Conservation (phyloP, 1,140 invertebrate genomes). For the Palaemon carinicauda region DNA sequence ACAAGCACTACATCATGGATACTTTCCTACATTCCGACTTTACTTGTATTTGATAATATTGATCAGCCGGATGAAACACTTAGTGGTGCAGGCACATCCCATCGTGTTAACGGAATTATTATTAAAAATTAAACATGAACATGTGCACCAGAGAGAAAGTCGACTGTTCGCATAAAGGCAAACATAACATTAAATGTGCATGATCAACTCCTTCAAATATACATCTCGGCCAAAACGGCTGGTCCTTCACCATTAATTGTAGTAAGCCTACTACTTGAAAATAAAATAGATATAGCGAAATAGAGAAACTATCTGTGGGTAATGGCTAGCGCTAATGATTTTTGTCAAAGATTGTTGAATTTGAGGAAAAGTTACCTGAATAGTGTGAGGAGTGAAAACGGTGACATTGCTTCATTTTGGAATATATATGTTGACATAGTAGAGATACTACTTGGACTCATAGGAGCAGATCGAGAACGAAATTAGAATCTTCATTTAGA, state of each 20-base stretch:
- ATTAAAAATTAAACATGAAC: not conserved
- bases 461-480: conserved; percentile 2
- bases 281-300: too few relatives aligned
- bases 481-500: not conserved
- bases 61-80: not conserved
- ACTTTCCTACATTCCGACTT: not conserved
- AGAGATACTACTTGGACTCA: conserved; percentile 14
- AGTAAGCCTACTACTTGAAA: too few relatives aligned
- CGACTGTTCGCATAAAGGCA: not conserved
- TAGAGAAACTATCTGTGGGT: too few relatives aligned
- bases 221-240: not conserved
- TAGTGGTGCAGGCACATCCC: too few relatives aligned
- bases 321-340: not conserved
- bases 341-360: not conserved
- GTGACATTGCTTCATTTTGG: conserved; percentile 16
- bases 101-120: too few relatives aligned
- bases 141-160: not conserved
- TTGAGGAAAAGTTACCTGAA: too few relatives aligned
- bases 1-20: too few relatives aligned
- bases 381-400: not conserved
- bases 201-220: not conserved
- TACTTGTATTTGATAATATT: conserved; percentile 3
- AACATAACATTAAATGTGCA: not conserved
- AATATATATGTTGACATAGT: conserved; percentile 25
- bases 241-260: not conserved